Base-by-base conservation (phyloP, 2,888 invertebrate genomes). In the Lasiommata megera region DNA sequence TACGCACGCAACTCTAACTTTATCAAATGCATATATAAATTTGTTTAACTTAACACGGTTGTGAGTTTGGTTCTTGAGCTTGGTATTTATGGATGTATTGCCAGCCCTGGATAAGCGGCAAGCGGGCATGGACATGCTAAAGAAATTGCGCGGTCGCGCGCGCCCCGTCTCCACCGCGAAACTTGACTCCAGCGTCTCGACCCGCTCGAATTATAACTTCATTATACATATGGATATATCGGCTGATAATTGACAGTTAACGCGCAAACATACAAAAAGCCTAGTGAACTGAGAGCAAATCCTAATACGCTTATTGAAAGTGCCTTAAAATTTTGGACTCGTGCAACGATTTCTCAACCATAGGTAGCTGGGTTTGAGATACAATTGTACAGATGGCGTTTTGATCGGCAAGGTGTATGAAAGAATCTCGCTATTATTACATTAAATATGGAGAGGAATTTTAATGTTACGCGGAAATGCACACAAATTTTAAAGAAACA, bases 71-170 rank as follows among this genome's bases (percentile, higher is more conserved):
- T 23, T 23, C 3, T 23, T 23, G 23, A 3, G 23, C 23, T 23
- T 23, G 23, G 5, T 2, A 23, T 1, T 36, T 6, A 6, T 9
- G 11, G 14, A 38, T 6, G 3, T 14, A 38, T 23, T 17, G 50
- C 6, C 29, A 51, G 16, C 51, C 51, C 51, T 51, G 38, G 11
- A 16, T 11, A 14, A 51, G 51, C 38, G 40, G 51, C 51, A 50
- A 38, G 28, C 37, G 11, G 16, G 23, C 51, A 28, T 28, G 51
- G 51, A 38, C 38, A 51, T 37, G 59, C 70, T 69, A 68, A 69
- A 66, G 75, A 83, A 84, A 87, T 84, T 84, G 82, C 80, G 83
- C 80, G 77, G 77, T 77, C 75, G 82, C 82, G 83, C 84, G 80
- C 84, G 79, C 82, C 79, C 76, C 71, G 65, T 54, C 60, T 61